A percentile compares a stretch with the other conserved stretches of the same genome.
Conservation (phyloP, 2,797 vertebrate species). For the Steatocranus sp. region DNA sequence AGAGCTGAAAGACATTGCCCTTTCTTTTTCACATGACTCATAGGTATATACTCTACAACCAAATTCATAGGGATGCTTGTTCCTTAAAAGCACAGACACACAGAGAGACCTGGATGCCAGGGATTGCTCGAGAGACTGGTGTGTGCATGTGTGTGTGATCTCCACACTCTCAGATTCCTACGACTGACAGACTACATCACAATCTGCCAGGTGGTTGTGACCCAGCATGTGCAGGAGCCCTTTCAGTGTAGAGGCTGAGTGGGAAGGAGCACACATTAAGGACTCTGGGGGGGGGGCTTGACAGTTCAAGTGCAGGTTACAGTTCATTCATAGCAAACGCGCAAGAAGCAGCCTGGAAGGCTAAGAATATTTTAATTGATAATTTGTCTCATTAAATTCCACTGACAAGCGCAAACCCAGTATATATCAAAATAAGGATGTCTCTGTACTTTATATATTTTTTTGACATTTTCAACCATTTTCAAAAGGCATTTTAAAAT, state of each 20-base stretch:
- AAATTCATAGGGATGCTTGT: neutral
- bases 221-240: neutral
- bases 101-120: slow-evolving; percentile 25
- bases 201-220: slow-evolving; percentile 28
- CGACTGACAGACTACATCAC: slow-evolving; percentile 27
- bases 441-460: neutral
- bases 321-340: neutral
- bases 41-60: neutral
- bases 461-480: neutral
- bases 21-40: neutral
- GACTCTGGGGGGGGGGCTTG: neutral
- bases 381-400: neutral
- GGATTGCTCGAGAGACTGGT: slow-evolving; percentile 55
- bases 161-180: slow-evolving; percentile 43
- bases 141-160: slow-evolving; percentile 7
- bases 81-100: neutral
- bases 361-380: neutral
- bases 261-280: neutral
- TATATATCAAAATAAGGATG: neutral
- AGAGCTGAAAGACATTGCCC: neutral
- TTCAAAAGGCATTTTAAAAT: neutral
- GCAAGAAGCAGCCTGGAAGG: neutral
- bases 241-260: neutral
- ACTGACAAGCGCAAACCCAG: neutral
- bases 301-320: slow-evolving; percentile 32